These are phyloP conservation scores for Lytechinus pictus DNA, from an alignment of 35 echinoderm and acorn worm species.

Conservation along the genomic window DNA sequence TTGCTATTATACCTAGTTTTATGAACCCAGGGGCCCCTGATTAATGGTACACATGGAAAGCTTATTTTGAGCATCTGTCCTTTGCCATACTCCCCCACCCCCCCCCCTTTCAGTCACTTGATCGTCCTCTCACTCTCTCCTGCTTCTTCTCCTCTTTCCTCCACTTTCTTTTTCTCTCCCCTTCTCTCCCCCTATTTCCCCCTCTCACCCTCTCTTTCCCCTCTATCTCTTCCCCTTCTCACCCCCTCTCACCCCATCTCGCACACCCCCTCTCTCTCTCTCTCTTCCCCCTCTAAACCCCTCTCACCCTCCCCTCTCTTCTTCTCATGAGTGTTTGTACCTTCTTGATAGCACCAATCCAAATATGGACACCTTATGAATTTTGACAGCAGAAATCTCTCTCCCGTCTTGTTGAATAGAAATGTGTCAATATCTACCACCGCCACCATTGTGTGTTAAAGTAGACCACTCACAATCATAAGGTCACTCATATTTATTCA, in stretches of 20 bases:
- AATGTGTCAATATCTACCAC: neutral
- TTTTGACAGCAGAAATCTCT: neutral
- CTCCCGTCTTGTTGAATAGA: neutral
- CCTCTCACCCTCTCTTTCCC: neutral
- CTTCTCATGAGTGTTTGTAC: neutral
- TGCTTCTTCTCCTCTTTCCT: no score
- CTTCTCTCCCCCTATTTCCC: no score
- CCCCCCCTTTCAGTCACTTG: no score
- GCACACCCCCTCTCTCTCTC: neutral
- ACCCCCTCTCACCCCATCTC: neutral
- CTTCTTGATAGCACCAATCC: neutral
- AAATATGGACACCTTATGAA: neutral
- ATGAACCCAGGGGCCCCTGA: neutral
- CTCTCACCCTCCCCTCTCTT: neutral
- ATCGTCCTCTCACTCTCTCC: no score
- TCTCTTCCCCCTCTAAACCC: neutral
- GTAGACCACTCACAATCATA: neutral
- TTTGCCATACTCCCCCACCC: neutral
- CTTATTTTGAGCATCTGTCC: neutral
- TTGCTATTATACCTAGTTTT: no score
- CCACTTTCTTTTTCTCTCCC: no score
- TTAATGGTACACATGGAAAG: neutral
- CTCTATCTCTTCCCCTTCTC: neutral
- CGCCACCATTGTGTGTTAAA: neutral
- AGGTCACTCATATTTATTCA: constrained; percentile 11